A percentile compares a stretch with the other conserved stretches of the same genome.
phyloP scores from a whole-genome alignment of 2,113 vertebrate species.

The Empidonax traillii region DNA sequence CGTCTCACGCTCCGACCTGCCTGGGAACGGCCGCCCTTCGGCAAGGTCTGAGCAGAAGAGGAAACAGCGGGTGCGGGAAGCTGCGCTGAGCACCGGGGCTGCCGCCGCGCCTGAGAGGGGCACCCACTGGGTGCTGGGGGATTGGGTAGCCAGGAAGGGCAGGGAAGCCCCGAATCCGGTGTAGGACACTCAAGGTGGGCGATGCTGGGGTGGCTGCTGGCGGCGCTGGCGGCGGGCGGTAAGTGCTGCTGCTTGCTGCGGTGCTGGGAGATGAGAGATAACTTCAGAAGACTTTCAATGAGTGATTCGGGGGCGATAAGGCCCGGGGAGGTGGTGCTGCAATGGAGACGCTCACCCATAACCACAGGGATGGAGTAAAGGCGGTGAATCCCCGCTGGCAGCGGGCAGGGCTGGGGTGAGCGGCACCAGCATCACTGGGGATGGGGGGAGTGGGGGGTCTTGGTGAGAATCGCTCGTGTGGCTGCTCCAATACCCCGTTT shows the following conservation, averaged over 20 bases:
- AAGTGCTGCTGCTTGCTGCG: not conserved
- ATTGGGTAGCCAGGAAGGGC: accelerated
- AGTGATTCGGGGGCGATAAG: not conserved
- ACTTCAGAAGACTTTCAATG: not conserved
- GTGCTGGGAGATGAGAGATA: not conserved
- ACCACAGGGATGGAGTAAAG: not conserved
- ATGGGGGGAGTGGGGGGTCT: not conserved
- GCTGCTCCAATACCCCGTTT: not conserved
- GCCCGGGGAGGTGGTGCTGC: not conserved
- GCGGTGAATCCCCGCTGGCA: accelerated
- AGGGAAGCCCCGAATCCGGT: not conserved
- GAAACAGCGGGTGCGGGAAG: not conserved
- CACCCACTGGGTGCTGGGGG: not conserved
- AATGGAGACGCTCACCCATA: not conserved
- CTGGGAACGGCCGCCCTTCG: not conserved
- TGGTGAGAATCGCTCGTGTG: not conserved
- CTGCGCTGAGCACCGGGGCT: not conserved
- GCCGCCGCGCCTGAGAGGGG: not conserved
- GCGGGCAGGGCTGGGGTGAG: accelerated
- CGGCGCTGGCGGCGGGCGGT: not conserved
- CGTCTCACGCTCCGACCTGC: not conserved
- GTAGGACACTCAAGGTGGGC: not conserved
- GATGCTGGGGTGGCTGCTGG: not conserved
- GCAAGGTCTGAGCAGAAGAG: not conserved
- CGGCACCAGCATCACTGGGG: accelerated